Evolutionary conservation across 2,113 vertebrate genomes (phyloP), one percentile per base, ranked within the genome.

Genomic region (Calidris pygmaea): DNA sequence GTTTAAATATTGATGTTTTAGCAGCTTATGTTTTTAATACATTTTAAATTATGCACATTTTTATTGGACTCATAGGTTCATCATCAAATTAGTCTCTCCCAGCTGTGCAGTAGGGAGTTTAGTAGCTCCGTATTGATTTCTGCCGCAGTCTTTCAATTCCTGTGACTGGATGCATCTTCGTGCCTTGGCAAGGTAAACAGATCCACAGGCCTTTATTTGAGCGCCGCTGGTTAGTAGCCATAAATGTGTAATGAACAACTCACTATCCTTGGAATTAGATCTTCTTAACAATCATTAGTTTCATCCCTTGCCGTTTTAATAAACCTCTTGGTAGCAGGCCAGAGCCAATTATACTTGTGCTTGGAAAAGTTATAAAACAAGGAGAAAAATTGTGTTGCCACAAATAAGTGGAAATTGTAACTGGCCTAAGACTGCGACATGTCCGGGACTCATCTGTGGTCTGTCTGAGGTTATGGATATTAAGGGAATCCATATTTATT

Each of bases 1-100:
- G 58, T 77, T 97, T 92, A 97, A 97, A 83, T 80, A 96, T 85
- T 89, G 90, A 93, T 95, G 90, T 55, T 87, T 85, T 90, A 89
- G 67, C 77, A 89, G 74, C 81, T 92, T 82, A 90, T 71, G 71
- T 52, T 89, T 97, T 96, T 91, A 97, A 91, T 90, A 77, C 60
- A 45, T 75, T 85, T 95, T 89, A 87, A 97, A 93, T 92, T 87
- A 85, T 77, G 83, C 83, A 90, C 53, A 35, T 90, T 89, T 89
- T 94, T 90, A 93, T 86, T 67, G 71, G 76, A 39, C 91, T 90
- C 35, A 6, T 8, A 70, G 89, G 92, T 48, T 84, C 78, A 62
- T 76, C 80, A 43, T 35, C 79, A 80, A 70, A 89, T 95, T 68
- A 85, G 50, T 79, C 66, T 85, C 70, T 87, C 39, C 71, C 79